Evolutionary conservation across 2,113 vertebrate genomes (phyloP).

Genomic region (Dipodomys merriami): DNA sequence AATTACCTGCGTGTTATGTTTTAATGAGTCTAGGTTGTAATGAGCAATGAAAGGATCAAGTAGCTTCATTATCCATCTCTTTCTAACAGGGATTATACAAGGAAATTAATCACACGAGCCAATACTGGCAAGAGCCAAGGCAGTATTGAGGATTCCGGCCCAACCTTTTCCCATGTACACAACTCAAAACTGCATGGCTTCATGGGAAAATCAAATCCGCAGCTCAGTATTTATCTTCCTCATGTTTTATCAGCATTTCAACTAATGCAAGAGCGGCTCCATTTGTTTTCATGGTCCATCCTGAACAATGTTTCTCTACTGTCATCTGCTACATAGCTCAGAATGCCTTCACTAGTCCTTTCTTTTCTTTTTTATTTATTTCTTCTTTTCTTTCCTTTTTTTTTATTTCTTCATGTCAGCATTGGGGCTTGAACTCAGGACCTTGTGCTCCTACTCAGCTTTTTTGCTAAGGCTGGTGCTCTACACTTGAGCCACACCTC

Average conservation of each 20-base stretch:
- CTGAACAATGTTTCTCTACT: background rate
- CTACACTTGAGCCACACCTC: background rate
- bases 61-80: conserved; percentile 37
- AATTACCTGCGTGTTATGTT: background rate
- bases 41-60: conserved; percentile 53
- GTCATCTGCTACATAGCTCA: background rate
- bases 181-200: background rate
- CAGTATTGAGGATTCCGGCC: too few relatives aligned
- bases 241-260: background rate
- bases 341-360: background rate
- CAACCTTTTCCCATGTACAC: background rate
- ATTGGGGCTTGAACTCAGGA: too few relatives aligned
- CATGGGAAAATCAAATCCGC: conserved; percentile 2
- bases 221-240: background rate
- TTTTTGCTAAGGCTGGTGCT: background rate
- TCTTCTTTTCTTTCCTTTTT: too few relatives aligned
- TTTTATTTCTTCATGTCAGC: too few relatives aligned
- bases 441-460: too few relatives aligned
- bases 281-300: background rate
- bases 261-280: background rate
- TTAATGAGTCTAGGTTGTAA: conserved; percentile 35
- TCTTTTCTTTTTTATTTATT: background rate
- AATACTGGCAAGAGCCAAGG: background rate
- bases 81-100: conserved; percentile 18
- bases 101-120: conserved; percentile 38